These are phyloP conservation scores for Uria lomvia DNA, from an alignment of 2,113 vertebrate species.

Conservation along the genomic window DNA sequence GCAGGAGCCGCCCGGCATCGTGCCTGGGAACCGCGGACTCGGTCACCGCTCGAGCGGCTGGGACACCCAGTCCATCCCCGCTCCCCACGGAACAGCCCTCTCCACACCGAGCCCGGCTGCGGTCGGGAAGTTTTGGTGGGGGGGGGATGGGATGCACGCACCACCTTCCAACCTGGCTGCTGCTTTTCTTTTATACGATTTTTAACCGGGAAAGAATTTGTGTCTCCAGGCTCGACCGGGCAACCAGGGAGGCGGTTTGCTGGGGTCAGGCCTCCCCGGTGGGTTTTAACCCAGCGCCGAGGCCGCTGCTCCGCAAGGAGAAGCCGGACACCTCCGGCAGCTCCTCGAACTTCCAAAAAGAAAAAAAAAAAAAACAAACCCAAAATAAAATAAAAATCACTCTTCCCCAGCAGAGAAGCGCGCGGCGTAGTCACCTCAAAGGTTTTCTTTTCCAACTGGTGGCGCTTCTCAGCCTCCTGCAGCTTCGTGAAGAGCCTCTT, in stretches of 20 bases:
- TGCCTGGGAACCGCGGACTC: not conserved
- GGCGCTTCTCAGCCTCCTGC: slow-evolving; percentile 81
- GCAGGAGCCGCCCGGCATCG: fast-evolving
- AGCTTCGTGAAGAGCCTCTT: slow-evolving; percentile 79
- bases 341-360: not conserved
- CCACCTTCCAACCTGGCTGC: not conserved
- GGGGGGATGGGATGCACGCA: no score
- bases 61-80: not conserved
- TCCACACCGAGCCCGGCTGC: not conserved
- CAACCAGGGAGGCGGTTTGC: no score
- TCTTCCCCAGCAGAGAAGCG: not conserved
- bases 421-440: slow-evolving; percentile 75
- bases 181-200: fast-evolving
- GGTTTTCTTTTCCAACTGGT: slow-evolving; percentile 78
- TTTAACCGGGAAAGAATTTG: not conserved
- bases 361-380: not conserved
- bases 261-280: not conserved
- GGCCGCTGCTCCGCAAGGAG: not conserved
- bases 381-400: fast-evolving
- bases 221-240: not conserved
- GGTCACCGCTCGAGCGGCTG: fast-evolving
- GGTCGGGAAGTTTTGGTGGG: not conserved
- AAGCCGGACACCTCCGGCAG: not conserved
- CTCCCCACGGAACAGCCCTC: not conserved
- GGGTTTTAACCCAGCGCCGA: no score